Evolutionary conservation across 2,888 invertebrate genomes (phyloP).

Genomic region (Eristalinus sepulchralis): DNA sequence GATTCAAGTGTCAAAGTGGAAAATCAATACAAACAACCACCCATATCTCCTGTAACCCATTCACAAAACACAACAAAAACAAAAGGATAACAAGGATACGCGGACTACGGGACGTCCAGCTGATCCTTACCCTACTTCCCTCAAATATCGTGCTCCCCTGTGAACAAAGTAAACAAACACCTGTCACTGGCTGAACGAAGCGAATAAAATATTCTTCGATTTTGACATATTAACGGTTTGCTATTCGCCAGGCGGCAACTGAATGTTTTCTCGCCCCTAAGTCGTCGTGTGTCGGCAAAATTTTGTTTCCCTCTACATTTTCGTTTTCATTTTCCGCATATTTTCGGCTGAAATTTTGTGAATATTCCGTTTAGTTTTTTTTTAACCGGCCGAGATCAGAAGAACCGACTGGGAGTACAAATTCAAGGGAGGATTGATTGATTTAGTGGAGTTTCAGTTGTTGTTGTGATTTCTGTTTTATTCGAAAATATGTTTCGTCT

Average conservation of each 20-base stretch:
- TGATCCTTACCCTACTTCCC: background rate
- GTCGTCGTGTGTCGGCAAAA: conserved; percentile 28
- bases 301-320: conserved; percentile 25
- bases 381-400: background rate
- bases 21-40: conserved; percentile 52
- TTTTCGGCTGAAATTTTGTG: conserved; percentile 13
- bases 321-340: conserved; percentile 12
- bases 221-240: conserved; percentile 62
- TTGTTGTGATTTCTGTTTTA: conserved; percentile 3
- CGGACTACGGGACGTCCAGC: background rate
- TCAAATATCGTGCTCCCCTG: background rate
- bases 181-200: conserved; percentile 46
- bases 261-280: conserved; percentile 42
- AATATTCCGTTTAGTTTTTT: background rate
- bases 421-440: background rate
- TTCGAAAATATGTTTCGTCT: conserved; percentile 26
- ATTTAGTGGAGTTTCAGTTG: background rate
- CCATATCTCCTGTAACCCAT: background rate
- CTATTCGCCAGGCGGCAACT: conserved; percentile 1
- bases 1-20: conserved; percentile 44
- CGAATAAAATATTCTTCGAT: conserved; percentile 10
- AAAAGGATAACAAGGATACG: conserved; percentile 17
- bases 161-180: conserved; percentile 66
- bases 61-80: background rate
- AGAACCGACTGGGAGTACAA: background rate